Evolutionary conservation across 2,113 vertebrate species (phyloP).

Genomic region (Eurystomus gularis): DNA sequence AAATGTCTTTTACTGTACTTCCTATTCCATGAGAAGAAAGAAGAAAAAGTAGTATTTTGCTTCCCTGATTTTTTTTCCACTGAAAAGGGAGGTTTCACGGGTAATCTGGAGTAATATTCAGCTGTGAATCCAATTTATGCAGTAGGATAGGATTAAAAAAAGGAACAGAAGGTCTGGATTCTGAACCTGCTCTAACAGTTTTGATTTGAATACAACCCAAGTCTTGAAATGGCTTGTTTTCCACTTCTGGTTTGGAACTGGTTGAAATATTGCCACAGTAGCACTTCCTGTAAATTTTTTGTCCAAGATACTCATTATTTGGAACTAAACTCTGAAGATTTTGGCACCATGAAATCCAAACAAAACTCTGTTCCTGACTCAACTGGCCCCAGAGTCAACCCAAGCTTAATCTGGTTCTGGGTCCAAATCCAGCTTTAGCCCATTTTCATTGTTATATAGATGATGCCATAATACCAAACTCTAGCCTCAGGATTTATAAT

Average conservation of each 20-base stretch:
- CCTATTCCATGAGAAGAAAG: background rate
- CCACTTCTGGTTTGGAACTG: slow-evolving; percentile 69
- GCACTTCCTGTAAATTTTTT: slow-evolving; percentile 55
- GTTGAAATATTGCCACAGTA: slow-evolving; percentile 68
- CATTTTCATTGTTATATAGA: slow-evolving; percentile 40
- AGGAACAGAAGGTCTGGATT: slow-evolving; percentile 65
- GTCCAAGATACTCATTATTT: slow-evolving; percentile 67
- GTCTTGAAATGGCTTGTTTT: slow-evolving; percentile 66
- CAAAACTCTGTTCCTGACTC: slow-evolving; percentile 53
- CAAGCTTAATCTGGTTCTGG: slow-evolving; percentile 45
- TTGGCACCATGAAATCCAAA: slow-evolving; percentile 53
- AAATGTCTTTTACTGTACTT: background rate
- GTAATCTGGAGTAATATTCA: slow-evolving; percentile 48
- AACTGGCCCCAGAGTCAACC: slow-evolving; percentile 51
- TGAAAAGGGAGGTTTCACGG: slow-evolving; percentile 20
- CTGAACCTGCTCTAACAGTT: slow-evolving; percentile 62
- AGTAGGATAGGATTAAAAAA: slow-evolving; percentile 58
- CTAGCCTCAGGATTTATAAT: slow-evolving; percentile 62
- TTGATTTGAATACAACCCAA: slow-evolving; percentile 62
- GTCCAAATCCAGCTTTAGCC: slow-evolving; percentile 51
- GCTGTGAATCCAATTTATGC: slow-evolving; percentile 61
- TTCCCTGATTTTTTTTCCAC: background rate
- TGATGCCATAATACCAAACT: slow-evolving; percentile 32
- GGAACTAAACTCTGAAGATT: slow-evolving; percentile 60
- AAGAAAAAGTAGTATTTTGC: background rate